Evolutionary conservation across 2,888 invertebrate species (phyloP).

Genomic region (Cryptus viduatorius): DNA sequence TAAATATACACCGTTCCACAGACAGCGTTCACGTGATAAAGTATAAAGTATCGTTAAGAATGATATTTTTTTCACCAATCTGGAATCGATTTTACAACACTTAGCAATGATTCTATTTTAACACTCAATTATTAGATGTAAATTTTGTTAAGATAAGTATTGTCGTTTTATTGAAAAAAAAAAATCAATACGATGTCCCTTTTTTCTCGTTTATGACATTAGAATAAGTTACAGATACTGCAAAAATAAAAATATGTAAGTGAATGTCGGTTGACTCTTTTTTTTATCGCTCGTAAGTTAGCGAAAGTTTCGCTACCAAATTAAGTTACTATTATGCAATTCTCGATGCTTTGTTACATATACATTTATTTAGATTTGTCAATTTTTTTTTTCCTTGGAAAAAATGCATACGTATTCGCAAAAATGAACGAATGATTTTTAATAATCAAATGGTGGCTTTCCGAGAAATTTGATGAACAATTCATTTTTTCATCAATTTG

Average conservation of each 20-base stretch:
- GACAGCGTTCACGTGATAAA: constrained; percentile 4
- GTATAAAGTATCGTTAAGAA: no score
- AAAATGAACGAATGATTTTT: no score
- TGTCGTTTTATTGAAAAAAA: not conserved
- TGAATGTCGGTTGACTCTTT: not conserved
- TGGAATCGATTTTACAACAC: not conserved
- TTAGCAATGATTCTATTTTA: constrained; percentile 1
- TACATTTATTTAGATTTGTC: no score
- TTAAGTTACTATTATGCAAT: no score
- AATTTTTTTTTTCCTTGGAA: no score
- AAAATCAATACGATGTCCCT: no score
- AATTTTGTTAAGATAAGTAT: not conserved
- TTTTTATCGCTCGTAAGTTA: no score
- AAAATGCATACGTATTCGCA: no score
- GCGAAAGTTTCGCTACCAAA: no score
- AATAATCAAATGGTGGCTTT: no score
- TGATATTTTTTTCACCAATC: not conserved
- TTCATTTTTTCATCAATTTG: no score
- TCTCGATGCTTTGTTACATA: no score
- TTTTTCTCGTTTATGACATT: not conserved
- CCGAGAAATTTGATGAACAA: not conserved
- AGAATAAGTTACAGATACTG: constrained; percentile 5
- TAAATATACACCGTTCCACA: not conserved
- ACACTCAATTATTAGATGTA: not conserved
- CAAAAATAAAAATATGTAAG: not conserved